phyloP scores from a whole-genome alignment of 2,888 invertebrate species.

The Timandra comae region DNA sequence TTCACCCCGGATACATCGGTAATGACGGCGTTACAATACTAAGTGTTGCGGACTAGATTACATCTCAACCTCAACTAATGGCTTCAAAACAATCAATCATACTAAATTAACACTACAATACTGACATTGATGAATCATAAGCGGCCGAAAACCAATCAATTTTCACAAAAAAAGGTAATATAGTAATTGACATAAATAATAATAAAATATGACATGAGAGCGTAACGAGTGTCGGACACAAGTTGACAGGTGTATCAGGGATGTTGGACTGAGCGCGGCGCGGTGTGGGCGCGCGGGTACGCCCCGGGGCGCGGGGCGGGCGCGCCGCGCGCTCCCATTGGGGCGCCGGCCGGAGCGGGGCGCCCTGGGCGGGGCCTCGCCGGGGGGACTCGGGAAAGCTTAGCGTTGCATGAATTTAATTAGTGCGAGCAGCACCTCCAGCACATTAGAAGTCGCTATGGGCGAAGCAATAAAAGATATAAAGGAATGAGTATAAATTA shows the following conservation, averaged over 20 bases:
- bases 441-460: slow-evolving; percentile 76
- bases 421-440: slow-evolving; percentile 74
- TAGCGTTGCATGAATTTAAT: slow-evolving; percentile 68
- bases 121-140: slow-evolving; percentile 76
- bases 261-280: slow-evolving; percentile 38
- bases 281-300: slow-evolving; percentile 31
- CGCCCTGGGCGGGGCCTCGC: slow-evolving; percentile 36
- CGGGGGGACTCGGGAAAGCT: slow-evolving; percentile 15
- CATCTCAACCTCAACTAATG: slow-evolving; percentile 48
- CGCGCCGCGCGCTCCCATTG: slow-evolving; percentile 28
- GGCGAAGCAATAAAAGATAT: slow-evolving; percentile 78
- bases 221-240: slow-evolving; percentile 72
- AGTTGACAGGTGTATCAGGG: slow-evolving; percentile 73
- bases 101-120: slow-evolving; percentile 72
- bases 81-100: slow-evolving; percentile 69
- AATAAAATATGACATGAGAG: slow-evolving; percentile 75
- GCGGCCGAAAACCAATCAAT: slow-evolving; percentile 73
- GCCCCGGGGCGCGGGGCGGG: slow-evolving; percentile 19
- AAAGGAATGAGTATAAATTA: slow-evolving; percentile 78
- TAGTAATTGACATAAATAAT: slow-evolving; percentile 77
- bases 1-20: slow-evolving; percentile 27
- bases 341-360: slow-evolving; percentile 17
- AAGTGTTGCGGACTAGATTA: slow-evolving; percentile 69
- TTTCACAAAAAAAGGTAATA: slow-evolving; percentile 73
- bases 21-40: slow-evolving; percentile 46